Base-by-base conservation (phyloP, 2,113 vertebrate genomes). In the Siphamia tubifer region DNA sequence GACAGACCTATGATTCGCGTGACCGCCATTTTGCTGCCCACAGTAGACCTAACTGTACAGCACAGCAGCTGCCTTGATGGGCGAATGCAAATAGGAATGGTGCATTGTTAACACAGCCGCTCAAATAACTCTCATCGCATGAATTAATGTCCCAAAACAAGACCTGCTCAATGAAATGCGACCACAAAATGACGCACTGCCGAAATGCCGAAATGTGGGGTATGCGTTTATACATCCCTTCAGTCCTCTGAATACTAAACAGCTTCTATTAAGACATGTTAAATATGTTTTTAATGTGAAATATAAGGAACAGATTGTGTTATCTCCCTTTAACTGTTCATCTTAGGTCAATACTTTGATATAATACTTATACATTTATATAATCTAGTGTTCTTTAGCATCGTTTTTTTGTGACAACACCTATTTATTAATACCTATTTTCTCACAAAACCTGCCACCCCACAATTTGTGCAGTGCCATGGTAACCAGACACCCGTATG, bases 11-110 rank as follows among this genome's bases (percentile, higher is more conserved):
- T 82, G 84, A 89, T 82, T 87, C 36, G 77, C 71, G 73, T 88
- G 84, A 88, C 89, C 83, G 79, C 89, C 89, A 91, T 91, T 88
- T 91, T 91, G 84, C 87, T 86, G 83, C 73, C 83, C 86, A 85
- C 67, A 73, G 78, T 69, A 79, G 64, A 67, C 40, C 68, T 57
- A 71, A 90, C 83, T 89, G 89, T 88, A 89, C 81, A 43, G 69
- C 68, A 12, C 68, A 38, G 83, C 89, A 89, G 87, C 87, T 88
- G 84, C 70, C 66, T 58, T 43, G 73, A 89, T 74, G 74, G 72
- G 74, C 68, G 21, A 83, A 86, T 89, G 87, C 81, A 90, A 88
- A 89, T 81, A 38, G 3, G 44, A 70, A 21, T 13, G 43, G 65
- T n/a, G 56, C 80, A 74, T 87, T 79, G 81, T 87, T 69, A n/a